Evolutionary conservation across 2,888 invertebrate genomes (phyloP), one percentile per base, ranked within the genome.

Genomic region (Rosalia funebris): DNA sequence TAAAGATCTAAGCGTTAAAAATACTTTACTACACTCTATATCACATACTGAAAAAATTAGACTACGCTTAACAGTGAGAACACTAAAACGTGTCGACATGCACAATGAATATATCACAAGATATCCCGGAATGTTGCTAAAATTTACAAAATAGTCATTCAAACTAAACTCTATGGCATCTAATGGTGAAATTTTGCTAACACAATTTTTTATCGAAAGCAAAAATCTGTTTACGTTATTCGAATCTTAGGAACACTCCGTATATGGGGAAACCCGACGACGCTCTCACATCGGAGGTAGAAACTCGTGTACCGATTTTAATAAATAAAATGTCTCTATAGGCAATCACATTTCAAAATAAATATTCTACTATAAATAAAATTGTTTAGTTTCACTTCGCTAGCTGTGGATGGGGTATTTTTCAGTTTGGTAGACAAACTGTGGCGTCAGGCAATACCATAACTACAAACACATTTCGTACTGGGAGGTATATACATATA

Each of bases 11-110:
- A n/a, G n/a, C n/a, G n/a, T n/a, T n/a, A n/a, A n/a, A n/a, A n/a
- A n/a, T n/a, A n/a, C n/a, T n/a, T n/a, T n/a, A n/a, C n/a, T n/a
- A n/a, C n/a, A n/a, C n/a, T 17, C 42, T 53, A 50, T 53, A 53
- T 53, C 53, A 53, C 53, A 53, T 41, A 5, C 25, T 53, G 42
- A n/a, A 42, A 46, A 32, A 25, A 41, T 42, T 42, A 42, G 16
- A 7, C 34, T 53, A 53, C 10, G 7, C 1, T 17, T 42, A 12
- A 42, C 25, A 42, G 32, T 32, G 1, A 53, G 5, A 53, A 53
- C 53, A 53, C 53, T 53, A 53, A 25, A 53, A 53, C 53, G 53
- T 53, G 53, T 53, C 17, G 10, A 1, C 14, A 16, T 7, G 3
- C 7, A 25, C 25, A 25, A 3, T 25, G 3, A 5, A 3, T 25